Evolutionary conservation across 2,797 vertebrate genomes (phyloP).

Genomic region (Dendrocincla fuliginosa): DNA sequence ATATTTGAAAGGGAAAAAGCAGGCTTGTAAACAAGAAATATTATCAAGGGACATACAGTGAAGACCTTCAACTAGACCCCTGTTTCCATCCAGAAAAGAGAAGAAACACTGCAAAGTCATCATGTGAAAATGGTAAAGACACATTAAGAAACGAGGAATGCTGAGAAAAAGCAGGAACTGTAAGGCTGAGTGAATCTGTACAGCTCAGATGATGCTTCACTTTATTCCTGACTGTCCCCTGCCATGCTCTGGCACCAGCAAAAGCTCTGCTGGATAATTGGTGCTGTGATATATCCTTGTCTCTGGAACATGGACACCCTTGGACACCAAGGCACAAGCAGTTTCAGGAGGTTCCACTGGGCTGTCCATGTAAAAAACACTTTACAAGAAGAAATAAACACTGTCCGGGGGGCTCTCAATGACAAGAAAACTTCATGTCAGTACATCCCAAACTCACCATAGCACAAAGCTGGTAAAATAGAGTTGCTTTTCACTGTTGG

Average conservation of each 20-base stretch:
- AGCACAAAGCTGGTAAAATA: background rate
- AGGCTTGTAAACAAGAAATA: background rate
- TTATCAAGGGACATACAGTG: background rate
- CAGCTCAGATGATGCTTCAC: background rate
- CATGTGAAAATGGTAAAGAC: background rate
- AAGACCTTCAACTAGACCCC: background rate
- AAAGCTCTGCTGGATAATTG: background rate
- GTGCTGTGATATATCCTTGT: background rate
- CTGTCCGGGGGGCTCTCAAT: background rate
- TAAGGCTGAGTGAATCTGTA: background rate
- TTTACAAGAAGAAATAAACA: background rate
- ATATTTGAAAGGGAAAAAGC: background rate
- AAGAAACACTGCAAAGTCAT: background rate
- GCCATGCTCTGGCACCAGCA: background rate
- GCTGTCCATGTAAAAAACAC: fast-evolving
- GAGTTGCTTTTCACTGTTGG: background rate
- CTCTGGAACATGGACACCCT: background rate
- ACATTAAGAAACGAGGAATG: background rate
- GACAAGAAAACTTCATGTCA: background rate
- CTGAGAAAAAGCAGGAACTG: background rate
- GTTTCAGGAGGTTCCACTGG: background rate
- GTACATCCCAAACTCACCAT: fast-evolving
- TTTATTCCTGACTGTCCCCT: background rate
- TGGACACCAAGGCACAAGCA: background rate
- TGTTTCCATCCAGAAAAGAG: background rate